Conservation (phyloP, 2,888 invertebrate genomes). For the Drosophila conformis region DNA sequence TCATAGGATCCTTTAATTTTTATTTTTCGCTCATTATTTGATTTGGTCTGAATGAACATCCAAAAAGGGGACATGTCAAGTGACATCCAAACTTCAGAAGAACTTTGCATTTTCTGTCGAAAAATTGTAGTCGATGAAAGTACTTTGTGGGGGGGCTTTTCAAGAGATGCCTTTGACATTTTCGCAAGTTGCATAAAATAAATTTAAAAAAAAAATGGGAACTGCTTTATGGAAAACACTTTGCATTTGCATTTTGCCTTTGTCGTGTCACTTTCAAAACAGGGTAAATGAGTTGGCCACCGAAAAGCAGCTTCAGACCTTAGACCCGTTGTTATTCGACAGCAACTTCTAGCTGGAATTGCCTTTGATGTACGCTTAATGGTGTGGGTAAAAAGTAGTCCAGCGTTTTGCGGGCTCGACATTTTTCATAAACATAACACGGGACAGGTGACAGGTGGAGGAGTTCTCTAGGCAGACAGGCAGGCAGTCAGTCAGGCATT, state of each 20-base stretch:
- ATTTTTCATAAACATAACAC: constrained; percentile 69
- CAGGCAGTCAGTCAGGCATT: constrained; percentile 30
- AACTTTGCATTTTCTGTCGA: constrained; percentile 15
- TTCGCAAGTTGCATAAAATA: constrained; percentile 76
- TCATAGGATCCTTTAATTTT: neutral
- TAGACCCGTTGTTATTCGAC: constrained; percentile 1
- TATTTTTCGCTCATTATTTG: constrained; percentile 20
- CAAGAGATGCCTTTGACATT: constrained; percentile 67
- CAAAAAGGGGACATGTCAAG: constrained; percentile 25
- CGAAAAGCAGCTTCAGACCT: constrained; percentile 27
- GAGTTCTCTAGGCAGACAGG: constrained; percentile 23
- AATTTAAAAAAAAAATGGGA: constrained; percentile 48
- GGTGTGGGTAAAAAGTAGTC: constrained; percentile 41
- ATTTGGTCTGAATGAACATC: neutral
- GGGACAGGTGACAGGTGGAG: constrained; percentile 62
- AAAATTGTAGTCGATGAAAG: constrained; percentile 25
- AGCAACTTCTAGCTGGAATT: constrained; percentile 53
- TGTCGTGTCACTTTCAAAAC: constrained; percentile 55
- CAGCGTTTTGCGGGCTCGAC: constrained; percentile 40
- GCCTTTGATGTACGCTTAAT: constrained; percentile 70
- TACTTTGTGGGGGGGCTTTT: constrained; percentile 23
- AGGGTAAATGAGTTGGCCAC: constrained; percentile 52
- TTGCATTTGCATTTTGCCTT: constrained; percentile 67
- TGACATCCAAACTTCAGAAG: constrained; percentile 5
- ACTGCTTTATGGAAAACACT: constrained; percentile 69